Evolutionary conservation across 2,113 vertebrate genomes (phyloP).

Genomic region (Oenanthe oenanthe): DNA sequence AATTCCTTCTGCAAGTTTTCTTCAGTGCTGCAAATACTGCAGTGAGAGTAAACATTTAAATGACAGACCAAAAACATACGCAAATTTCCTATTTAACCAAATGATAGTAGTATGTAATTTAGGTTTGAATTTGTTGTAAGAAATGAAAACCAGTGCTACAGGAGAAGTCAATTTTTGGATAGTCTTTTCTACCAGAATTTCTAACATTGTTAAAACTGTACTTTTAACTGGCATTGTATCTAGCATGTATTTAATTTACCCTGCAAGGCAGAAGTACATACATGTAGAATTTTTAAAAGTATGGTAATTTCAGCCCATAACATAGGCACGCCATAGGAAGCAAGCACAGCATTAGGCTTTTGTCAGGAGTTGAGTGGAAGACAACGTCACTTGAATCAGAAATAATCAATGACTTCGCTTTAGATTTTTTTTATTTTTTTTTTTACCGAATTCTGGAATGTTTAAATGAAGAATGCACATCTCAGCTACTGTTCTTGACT

Average conservation of each 20-base stretch:
- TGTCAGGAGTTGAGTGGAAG: background rate
- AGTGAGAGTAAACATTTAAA: background rate
- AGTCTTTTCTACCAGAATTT: background rate
- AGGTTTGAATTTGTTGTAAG: background rate
- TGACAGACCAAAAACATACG: background rate
- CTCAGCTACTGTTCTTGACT: background rate
- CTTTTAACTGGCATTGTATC: background rate
- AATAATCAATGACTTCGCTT: background rate
- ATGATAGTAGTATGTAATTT: background rate
- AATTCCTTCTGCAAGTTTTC: background rate
- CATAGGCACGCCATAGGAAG: background rate
- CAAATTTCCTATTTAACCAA: background rate
- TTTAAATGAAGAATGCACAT: background rate
- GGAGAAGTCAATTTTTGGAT: background rate
- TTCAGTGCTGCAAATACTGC: background rate
- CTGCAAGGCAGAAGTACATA: background rate
- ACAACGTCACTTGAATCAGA: background rate
- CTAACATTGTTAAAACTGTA: background rate
- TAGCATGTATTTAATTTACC: background rate
- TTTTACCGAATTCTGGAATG: background rate
- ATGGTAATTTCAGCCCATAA: background rate
- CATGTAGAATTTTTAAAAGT: background rate
- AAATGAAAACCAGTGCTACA: background rate
- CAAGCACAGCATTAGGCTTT: background rate
- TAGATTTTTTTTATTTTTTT: background rate